Base-by-base conservation (phyloP, 1,140 invertebrate species). In the Drosophila ohnishii region DNA sequence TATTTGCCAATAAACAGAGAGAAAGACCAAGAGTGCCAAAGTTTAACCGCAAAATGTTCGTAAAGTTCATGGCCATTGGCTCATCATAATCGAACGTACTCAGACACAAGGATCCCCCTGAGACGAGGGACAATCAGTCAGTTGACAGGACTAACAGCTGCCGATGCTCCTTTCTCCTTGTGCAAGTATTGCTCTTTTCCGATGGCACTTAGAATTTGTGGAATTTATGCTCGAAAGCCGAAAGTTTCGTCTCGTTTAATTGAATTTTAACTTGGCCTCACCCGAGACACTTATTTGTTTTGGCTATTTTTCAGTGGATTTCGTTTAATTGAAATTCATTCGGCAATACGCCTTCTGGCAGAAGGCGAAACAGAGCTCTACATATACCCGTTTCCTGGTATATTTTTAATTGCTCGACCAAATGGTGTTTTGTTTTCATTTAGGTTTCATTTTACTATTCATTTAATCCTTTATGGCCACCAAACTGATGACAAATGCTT, bases 61-160 rank as follows among this genome's bases (percentile, higher is more conserved):
- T 70, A 71, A 87, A 77, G 71, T 72, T 82, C 48, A 79, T 63
- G 79, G 83, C 53, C 83, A 76, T 56, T 76, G 79, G 75, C 75
- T 78, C 80, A 78, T 42, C 80, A 74, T 42, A 55, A 81, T 59
- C 40, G 69, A 74, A 72, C 25, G 55, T 22, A 75, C 73, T 65
- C 53, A 61, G 63, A 77, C 56, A 35, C 44, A 30, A 59, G 28
- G 44, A 78, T 32, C 14, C 16, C 47, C 35, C 7, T 13, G 13
- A 51, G 57, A 51, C 39, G 19, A 42, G 50, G 60, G 64, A 39
- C 34, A 69, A 71, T 70, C 64, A 57, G 40, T 70, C 65, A 70
- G 42, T 55, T 57, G 42, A 72, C 51, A 71, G 44, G 69, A 50
- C 53, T 37, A 60, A 64, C 73, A 75, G 61, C 71, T 66, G 70